Conservation (phyloP, 2,113 vertebrate genomes). For the Nipponia nippon region DNA sequence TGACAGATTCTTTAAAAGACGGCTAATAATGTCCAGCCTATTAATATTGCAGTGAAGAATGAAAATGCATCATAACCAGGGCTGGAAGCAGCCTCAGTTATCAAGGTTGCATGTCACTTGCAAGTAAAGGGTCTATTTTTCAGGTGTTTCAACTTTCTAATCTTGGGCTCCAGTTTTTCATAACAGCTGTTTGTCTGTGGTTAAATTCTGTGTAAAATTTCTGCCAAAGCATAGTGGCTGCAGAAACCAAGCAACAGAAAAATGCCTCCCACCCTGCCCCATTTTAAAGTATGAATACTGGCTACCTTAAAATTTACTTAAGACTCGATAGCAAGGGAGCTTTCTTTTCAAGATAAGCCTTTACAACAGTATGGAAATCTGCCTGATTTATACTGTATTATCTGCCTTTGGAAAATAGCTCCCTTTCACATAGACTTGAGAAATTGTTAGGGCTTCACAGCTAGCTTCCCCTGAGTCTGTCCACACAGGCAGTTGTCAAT, state of each 20-base stretch:
- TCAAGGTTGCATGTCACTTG: background rate
- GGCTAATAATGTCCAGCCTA: background rate
- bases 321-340: background rate
- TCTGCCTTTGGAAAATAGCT: background rate
- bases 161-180: background rate
- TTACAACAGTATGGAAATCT: background rate
- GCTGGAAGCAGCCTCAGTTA: background rate
- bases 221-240: background rate
- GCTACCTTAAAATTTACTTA: background rate
- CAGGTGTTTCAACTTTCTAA: background rate
- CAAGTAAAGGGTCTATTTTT: background rate
- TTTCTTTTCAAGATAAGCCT: background rate
- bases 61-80: background rate
- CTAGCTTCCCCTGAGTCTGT: background rate
- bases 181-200: background rate
- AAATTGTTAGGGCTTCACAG: background rate
- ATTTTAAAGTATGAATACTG: background rate
- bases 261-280: background rate
- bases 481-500: background rate
- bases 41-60: background rate
- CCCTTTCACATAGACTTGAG: background rate
- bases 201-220: background rate
- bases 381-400: background rate
- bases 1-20: background rate
- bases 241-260: background rate